Base-by-base conservation (phyloP, 1,140 invertebrate genomes). In the Drosophila repleta region DNA sequence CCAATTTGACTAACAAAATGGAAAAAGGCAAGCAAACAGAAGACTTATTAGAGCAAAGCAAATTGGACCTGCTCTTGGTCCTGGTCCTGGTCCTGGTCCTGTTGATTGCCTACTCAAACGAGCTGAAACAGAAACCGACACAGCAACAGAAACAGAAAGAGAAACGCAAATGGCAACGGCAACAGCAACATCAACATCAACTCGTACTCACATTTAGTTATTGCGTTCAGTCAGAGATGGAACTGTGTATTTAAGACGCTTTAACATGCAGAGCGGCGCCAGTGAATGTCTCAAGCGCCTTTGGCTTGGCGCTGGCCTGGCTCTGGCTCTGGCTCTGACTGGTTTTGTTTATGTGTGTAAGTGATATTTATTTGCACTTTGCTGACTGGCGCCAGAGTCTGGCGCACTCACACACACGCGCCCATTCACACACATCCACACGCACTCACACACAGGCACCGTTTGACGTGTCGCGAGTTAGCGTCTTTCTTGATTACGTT, bases 291-390 rank as follows among this genome's bases (percentile, higher is more conserved):
- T 64, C 35, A 51, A 43, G 45, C 20, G 32, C 37, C 45, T 17
- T 10, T 41, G 32, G 63, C 71, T 63, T 15, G 32, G 32, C 32
- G 11, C 32, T 35, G 32, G 32, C 32, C 0, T 29, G 26, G 3
- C 26, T 29, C 1, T 11, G 32, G 32, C 32, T 35, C 32, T 35
- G 32, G 32, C 32, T 35, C 32, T 13, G 32, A 35, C 32, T 35
- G 32, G 39, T 46, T 46, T 29, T 60, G 70, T 71, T 53, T 65
- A 49, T 71, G 63, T 73, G 60, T 67, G 67, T 67, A 82, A 74
- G 48, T 74, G 79, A 82, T 82, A 82, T 82, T 82, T 81, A 81
- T 81, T 72, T 75, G 57, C 62, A 72, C 76, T 57, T 66, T 66
- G 39, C 72, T 68, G 21, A 39, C 72, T 78, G 74, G 70, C 74